These are phyloP conservation scores for Vulpes vulpes DNA, from an alignment of 2,113 vertebrate genomes.

Conservation along the genomic window DNA sequence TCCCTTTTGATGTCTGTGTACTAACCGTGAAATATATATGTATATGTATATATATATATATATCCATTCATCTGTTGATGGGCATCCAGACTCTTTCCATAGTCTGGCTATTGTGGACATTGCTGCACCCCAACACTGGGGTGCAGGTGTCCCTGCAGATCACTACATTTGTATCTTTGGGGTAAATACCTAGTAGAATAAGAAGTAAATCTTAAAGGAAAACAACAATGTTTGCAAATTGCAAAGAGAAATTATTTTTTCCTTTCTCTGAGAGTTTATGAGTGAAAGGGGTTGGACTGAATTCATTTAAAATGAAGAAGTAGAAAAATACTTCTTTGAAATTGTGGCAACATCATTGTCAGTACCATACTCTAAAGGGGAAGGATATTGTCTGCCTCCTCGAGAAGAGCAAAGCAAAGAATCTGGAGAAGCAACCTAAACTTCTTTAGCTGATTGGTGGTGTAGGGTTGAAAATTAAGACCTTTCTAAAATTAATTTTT, in stretches of 20 bases:
- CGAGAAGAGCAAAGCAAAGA: neutral
- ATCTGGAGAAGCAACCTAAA: neutral
- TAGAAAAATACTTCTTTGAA: neutral
- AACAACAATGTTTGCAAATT: neutral
- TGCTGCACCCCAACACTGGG: too few relatives aligned
- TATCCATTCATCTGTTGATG: too few relatives aligned
- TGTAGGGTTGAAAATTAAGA: constrained; percentile 43
- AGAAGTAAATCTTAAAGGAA: constrained; percentile 3
- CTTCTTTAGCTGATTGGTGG: neutral
- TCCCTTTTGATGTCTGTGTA: too few relatives aligned
- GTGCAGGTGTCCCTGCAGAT: too few relatives aligned
- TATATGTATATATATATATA: too few relatives aligned
- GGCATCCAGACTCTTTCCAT: too few relatives aligned
- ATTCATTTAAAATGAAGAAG: neutral
- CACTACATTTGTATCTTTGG: too few relatives aligned
- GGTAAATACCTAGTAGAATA: neutral
- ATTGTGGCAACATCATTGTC: neutral
- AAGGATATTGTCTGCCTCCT: neutral
- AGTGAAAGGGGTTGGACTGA: neutral
- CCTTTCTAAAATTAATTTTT: constrained; percentile 36
- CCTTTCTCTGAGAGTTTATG: neutral
- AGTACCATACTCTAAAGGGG: neutral
- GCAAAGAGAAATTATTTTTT: neutral
- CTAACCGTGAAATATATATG: too few relatives aligned
- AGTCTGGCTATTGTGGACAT: too few relatives aligned